Conservation (phyloP, 2,888 invertebrate species). For the Mesorhabditis spiculigera region DNA sequence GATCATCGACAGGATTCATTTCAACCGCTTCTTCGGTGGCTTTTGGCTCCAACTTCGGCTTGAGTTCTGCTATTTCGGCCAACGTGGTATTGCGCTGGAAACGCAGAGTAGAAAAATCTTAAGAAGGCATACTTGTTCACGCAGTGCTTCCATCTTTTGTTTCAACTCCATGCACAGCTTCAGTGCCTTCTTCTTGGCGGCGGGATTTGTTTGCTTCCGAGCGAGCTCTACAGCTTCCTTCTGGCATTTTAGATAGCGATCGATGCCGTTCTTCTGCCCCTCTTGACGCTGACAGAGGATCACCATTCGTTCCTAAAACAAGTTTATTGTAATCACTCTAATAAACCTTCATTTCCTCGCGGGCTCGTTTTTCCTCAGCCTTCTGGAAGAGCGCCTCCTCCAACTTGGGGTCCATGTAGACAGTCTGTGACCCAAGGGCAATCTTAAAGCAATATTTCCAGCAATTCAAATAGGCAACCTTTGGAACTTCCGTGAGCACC, state of each 20-base stretch:
- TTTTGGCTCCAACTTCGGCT: too few relatives aligned
- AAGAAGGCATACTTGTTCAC: conserved; percentile 65
- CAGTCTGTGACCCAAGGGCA: conserved; percentile 18
- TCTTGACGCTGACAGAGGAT: conserved; percentile 70
- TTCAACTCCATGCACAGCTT: conserved; percentile 76
- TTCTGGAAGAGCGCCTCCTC: conserved; percentile 17
- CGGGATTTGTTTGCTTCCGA: background rate
- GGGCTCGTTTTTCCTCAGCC: conserved; percentile 10
- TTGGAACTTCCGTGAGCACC: too few relatives aligned
- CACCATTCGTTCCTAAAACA: background rate
- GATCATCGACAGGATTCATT: too few relatives aligned
- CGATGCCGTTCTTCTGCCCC: conserved; percentile 67
- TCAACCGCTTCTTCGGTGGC: too few relatives aligned
- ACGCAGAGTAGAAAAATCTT: too few relatives aligned
- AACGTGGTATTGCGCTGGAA: too few relatives aligned
- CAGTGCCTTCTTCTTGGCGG: conserved; percentile 21
- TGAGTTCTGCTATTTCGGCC: too few relatives aligned
- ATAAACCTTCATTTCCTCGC: background rate
- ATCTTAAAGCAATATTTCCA: too few relatives aligned
- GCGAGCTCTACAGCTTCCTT: conserved; percentile 63
- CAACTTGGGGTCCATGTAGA: conserved; percentile 25
- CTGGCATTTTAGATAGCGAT: conserved; percentile 71
- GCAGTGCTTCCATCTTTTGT: conserved; percentile 68
- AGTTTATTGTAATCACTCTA: too few relatives aligned
- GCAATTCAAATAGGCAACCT: too few relatives aligned